These are phyloP conservation scores for Agapornis roseicollis DNA, from an alignment of 2,113 vertebrate species.

Conservation along the genomic window DNA sequence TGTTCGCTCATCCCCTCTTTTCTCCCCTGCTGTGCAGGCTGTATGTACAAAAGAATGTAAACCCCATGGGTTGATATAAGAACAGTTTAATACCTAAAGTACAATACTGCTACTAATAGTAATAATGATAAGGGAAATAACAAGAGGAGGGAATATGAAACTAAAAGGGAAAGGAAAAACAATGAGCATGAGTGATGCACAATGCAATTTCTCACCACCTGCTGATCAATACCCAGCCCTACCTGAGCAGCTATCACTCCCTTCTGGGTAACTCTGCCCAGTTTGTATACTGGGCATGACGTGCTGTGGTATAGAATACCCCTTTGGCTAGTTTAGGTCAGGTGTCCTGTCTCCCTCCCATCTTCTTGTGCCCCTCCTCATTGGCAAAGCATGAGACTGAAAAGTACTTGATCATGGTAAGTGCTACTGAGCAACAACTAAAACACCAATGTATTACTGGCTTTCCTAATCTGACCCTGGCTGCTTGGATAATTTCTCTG, in stretches of 20 bases:
- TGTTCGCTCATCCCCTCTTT: neutral
- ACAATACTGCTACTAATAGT: neutral
- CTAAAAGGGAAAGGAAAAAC: neutral
- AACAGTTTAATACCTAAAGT: neutral
- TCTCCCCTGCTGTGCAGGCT: accelerated
- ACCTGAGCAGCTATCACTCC: neutral
- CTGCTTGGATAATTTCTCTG: neutral
- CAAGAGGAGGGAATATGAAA: neutral
- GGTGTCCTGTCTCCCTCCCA: neutral
- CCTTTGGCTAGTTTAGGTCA: neutral
- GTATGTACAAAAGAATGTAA: neutral
- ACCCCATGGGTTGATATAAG: neutral
- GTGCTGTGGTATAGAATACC: neutral
- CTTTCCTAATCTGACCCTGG: neutral
- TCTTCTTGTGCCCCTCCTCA: neutral
- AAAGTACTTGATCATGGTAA: neutral
- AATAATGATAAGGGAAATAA: neutral
- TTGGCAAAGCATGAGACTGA: neutral
- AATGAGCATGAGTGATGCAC: neutral
- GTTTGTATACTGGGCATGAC: neutral
- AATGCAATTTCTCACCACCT: neutral
- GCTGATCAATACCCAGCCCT: neutral
- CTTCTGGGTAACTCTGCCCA: neutral
- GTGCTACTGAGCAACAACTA: neutral
- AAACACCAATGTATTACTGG: neutral